Percentiles rank a stretch among this genome's conserved stretches.
These are phyloP conservation scores for Pachyramphus minor DNA, from an alignment of 2,113 vertebrate species.

Conservation along the genomic window DNA sequence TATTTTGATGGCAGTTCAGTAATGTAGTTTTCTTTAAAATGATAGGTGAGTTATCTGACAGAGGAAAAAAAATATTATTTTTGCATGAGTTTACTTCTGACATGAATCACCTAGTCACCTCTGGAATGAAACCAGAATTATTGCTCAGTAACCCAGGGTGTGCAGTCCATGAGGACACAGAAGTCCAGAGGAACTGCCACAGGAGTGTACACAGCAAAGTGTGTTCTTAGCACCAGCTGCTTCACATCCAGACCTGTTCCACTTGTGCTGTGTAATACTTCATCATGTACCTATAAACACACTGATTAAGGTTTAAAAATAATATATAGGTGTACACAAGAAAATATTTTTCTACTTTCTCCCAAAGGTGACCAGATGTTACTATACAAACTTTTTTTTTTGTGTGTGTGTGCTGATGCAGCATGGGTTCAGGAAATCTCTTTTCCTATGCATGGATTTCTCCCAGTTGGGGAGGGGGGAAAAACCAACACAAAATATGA, in stretches of 20 bases:
- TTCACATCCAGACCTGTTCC: not conserved
- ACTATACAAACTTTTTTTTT: not conserved
- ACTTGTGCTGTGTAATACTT: not conserved
- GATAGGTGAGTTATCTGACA: not conserved
- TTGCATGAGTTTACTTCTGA: not conserved
- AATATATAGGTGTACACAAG: not conserved
- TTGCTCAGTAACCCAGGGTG: not conserved
- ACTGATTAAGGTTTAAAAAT: not conserved
- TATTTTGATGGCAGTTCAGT: not conserved
- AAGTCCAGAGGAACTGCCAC: not conserved
- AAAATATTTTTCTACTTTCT: not conserved
- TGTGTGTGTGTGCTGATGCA: not conserved
- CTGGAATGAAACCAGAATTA: not conserved
- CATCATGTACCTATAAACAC: not conserved
- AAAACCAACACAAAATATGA: not conserved
- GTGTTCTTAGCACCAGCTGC: not conserved
- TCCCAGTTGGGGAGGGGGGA: not conserved
- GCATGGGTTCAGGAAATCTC: not conserved
- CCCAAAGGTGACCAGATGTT: not conserved
- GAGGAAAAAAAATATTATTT: not conserved
- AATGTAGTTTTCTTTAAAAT: not conserved
- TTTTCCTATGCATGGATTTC: not conserved
- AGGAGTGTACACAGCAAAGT: fast-evolving
- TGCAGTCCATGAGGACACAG: not conserved
- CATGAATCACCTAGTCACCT: not conserved